A percentile compares a stretch with the other conserved stretches of the same genome.
These are phyloP conservation scores for Notarius lentiginosus DNA, from an alignment of 2,113 vertebrate species.

Conservation along the genomic window DNA sequence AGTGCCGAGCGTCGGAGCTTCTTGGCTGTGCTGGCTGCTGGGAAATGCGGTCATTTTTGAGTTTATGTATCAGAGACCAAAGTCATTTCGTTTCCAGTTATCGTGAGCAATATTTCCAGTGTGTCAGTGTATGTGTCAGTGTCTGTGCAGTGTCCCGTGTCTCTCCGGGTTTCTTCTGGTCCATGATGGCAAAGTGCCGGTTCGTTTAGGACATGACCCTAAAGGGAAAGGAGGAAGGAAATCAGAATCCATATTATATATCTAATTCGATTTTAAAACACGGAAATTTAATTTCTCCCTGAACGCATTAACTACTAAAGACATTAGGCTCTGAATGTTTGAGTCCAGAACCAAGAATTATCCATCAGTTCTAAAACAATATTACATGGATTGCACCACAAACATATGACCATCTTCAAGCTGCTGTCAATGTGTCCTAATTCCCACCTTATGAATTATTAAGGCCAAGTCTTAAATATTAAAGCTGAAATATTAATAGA, in stretches of 20 bases:
- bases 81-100: conserved; percentile 58
- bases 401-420: not conserved
- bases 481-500: not conserved
- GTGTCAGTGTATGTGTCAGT: conserved; percentile 43
- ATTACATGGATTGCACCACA: not conserved
- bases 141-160: conserved; percentile 28
- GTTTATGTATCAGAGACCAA: conserved; percentile 45
- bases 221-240: not conserved
- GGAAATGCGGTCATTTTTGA: conserved; percentile 50
- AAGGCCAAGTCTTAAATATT: no score
- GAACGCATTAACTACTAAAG: not conserved
- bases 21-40: conserved; percentile 36
- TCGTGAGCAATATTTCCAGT: conserved; percentile 51
- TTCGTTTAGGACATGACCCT: conserved; percentile 54
- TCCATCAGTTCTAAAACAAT: not conserved
- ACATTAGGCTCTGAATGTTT: not conserved
- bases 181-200: conserved; percentile 11
- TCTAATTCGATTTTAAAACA: conserved; percentile 10
- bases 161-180: conserved; percentile 30
- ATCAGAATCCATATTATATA: conserved; percentile 10
- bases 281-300: conserved; percentile 6
- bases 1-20: not conserved
- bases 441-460: not conserved
- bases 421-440: not conserved
- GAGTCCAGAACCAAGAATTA: not conserved